phyloP scores from a whole-genome alignment of 2,888 invertebrate genomes.

The Hypolimnas misippus region DNA sequence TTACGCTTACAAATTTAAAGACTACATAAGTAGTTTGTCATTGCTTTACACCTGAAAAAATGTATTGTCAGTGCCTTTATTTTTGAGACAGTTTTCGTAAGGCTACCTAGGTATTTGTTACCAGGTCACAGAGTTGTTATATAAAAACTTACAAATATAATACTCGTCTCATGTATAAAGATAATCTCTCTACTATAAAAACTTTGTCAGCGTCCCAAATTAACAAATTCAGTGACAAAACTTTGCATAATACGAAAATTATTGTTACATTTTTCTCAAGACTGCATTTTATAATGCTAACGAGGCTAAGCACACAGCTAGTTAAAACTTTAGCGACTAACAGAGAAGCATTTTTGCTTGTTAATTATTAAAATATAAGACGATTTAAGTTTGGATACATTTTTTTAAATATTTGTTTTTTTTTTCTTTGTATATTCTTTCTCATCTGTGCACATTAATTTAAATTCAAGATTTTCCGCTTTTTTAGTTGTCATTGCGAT shows the following conservation, averaged over 20 bases:
- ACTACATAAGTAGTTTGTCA: no score
- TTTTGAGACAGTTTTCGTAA: no score
- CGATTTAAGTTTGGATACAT: not conserved
- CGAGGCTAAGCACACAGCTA: conserved; percentile 9
- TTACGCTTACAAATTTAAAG: no score
- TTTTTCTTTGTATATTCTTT: not conserved
- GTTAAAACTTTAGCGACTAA: conserved; percentile 22
- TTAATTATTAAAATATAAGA: not conserved
- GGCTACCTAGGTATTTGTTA: no score
- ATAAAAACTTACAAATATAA: no score
- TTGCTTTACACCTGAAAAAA: no score
- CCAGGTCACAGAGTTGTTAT: no score
- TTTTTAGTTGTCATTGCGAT: no score
- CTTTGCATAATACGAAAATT: not conserved
- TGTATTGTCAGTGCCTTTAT: no score
- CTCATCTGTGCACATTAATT: not conserved
- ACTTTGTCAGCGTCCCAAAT: not conserved
- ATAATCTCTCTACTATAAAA: not conserved
- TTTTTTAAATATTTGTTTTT: not conserved
- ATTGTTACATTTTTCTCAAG: not conserved
- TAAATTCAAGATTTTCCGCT: no score
- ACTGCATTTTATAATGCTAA: conserved; percentile 7
- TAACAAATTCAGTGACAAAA: not conserved
- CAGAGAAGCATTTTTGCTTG: conserved; percentile 20
- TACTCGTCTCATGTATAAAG: not conserved